These are phyloP conservation scores for Malurus leucopterus DNA, from an alignment of 2,797 vertebrate genomes.

Conservation along the genomic window DNA sequence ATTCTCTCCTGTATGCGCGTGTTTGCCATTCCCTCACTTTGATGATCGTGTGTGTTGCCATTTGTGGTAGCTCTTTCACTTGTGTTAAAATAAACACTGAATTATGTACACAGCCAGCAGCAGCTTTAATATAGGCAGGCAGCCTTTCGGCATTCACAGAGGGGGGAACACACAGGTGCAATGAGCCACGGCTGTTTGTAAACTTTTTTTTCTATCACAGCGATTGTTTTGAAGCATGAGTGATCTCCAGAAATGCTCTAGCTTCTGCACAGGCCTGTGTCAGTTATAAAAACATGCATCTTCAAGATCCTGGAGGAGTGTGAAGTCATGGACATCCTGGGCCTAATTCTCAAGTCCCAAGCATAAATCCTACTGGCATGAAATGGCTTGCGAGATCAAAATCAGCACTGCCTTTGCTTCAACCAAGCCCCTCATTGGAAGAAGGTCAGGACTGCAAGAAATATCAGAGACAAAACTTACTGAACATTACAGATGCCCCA, in stretches of 20 bases:
- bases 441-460: neutral
- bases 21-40: neutral
- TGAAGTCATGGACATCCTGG: neutral
- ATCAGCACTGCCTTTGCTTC: neutral
- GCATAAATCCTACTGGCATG: neutral
- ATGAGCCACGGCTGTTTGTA: rapidly evolving
- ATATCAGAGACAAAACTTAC: neutral
- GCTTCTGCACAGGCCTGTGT: neutral
- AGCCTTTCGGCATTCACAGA: neutral
- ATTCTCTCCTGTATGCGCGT: neutral
- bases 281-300: neutral
- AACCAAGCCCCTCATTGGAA: neutral
- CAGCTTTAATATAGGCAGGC: neutral
- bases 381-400: neutral
- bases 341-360: neutral
- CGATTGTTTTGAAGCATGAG: neutral
- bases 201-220: neutral
- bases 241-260: neutral
- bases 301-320: neutral
- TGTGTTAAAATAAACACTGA: slow-evolving; percentile 3
- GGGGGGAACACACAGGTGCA: neutral
- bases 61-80: slow-evolving; percentile 14
- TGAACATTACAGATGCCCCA: neutral
- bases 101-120: neutral
- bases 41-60: neutral